Percentiles rank a stretch among this genome's conserved stretches.
These are phyloP conservation scores for Lagothrix lagotricha DNA, from an alignment of 2,797 vertebrate genomes.

Conservation along the genomic window DNA sequence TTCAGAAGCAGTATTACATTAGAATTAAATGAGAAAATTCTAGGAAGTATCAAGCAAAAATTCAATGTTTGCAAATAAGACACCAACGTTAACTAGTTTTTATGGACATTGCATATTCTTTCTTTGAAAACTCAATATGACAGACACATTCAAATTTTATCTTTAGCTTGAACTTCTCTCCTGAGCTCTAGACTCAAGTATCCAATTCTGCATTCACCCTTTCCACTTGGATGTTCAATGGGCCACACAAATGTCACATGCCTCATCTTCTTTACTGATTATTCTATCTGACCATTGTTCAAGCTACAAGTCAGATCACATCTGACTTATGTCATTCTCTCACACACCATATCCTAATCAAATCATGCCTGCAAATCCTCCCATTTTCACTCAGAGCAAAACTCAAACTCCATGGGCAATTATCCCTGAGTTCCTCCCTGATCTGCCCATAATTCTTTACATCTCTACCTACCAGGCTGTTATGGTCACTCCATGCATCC, in stretches of 20 bases:
- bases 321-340: too few relatives aligned
- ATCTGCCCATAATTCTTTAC: fast-evolving
- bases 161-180: not conserved
- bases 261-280: not conserved
- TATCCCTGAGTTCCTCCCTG: not conserved
- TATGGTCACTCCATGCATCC: fast-evolving
- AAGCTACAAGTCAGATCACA: not conserved
- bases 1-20: not conserved
- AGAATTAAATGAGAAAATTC: not conserved
- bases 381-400: not conserved
- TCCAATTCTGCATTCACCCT: not conserved
- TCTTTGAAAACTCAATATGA: not conserved
- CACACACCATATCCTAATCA: not conserved
- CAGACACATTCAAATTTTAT: not conserved
- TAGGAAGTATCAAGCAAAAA: not conserved
- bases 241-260: fast-evolving
- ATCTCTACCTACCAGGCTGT: fast-evolving
- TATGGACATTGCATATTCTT: not conserved
- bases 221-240: not conserved
- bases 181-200: not conserved
- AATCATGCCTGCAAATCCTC: too few relatives aligned
- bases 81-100: not conserved
- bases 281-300: too few relatives aligned
- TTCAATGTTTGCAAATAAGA: not conserved
- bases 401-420: not conserved